These are phyloP conservation scores for Loriculus beryllinus DNA, from an alignment of 2,797 vertebrate species.

Conservation along the genomic window DNA sequence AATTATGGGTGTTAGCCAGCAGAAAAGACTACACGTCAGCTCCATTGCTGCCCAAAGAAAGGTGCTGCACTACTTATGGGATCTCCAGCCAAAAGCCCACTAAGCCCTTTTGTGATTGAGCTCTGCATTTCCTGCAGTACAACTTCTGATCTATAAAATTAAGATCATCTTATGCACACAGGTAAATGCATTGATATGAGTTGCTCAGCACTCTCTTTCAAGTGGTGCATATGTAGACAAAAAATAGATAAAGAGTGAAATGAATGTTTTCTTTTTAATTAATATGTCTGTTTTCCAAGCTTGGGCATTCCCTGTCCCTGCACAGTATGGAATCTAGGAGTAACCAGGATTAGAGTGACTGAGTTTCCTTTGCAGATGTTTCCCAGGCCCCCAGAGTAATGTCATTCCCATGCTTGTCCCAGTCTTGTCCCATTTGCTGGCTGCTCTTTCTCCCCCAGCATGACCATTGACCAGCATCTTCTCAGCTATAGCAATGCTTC, in stretches of 20 bases:
- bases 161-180: background rate
- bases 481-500: background rate
- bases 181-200: background rate
- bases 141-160: background rate
- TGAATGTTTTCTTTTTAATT: background rate
- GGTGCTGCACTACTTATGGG: background rate
- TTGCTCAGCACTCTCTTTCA: background rate
- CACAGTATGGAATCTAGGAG: background rate
- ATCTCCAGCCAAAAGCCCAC: background rate
- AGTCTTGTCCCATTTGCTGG: background rate
- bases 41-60: background rate
- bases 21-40: rapidly evolving
- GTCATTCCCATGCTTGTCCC: background rate
- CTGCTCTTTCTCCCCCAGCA: background rate
- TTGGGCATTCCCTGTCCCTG: background rate
- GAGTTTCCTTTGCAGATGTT: background rate
- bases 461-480: rapidly evolving
- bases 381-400: background rate
- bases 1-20: background rate
- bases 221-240: background rate
- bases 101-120: background rate
- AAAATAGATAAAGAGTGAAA: background rate
- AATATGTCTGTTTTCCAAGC: background rate
- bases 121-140: background rate
- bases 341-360: background rate